Base-by-base conservation (phyloP, 2,113 vertebrate genomes). In the Forbesichthys papilliferus region DNA sequence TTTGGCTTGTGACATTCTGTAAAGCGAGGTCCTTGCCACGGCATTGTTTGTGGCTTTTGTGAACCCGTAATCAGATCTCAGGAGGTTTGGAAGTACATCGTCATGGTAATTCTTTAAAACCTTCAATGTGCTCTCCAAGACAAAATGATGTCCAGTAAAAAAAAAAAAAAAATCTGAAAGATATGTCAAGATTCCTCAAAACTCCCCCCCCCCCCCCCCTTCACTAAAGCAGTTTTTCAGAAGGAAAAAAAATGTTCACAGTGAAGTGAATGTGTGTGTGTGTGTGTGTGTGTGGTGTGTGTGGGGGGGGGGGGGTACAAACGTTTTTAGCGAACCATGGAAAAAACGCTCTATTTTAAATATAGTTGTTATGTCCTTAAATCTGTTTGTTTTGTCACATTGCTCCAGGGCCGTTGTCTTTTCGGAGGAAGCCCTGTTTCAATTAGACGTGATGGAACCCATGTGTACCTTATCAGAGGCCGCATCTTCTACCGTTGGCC, bases 391-490 rank as follows among this genome's bases (percentile, higher is more conserved):
- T 91, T 90, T 88, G 86, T 88, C 85, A 76, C 84, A 69, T 80
- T 81, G 88, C 90, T 88, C 73, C 61, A 12, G 86, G 84, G 34
- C 69, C 84, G 83, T 87, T 88, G 20, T 59, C 20, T 13, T 33
- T 59, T 80, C 80, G 82, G 68, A 84, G 74, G 78, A 84, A 90
- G 90, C 86, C 72, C 85, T 89, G 88, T 87, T 92, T 92, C 86
- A 91, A 90, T 91, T 92, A 85, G 87, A 71, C 66, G 66, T 91
- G 90, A 92, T 93, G 76, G 82, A 89, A 91, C 85, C 88, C 90
- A 93, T 89, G 90, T 93, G 92, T 88, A 84, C 66, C 74, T 86
- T 92, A 91, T 92, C 87, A 18, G 68, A 67, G 68, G 87, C 75
- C 82, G 68, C 81, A 91, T 92, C 89, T 88, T 87, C 87, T 83